phyloP scores from a whole-genome alignment of 2,113 vertebrate genomes.

The Scolopax mira region DNA sequence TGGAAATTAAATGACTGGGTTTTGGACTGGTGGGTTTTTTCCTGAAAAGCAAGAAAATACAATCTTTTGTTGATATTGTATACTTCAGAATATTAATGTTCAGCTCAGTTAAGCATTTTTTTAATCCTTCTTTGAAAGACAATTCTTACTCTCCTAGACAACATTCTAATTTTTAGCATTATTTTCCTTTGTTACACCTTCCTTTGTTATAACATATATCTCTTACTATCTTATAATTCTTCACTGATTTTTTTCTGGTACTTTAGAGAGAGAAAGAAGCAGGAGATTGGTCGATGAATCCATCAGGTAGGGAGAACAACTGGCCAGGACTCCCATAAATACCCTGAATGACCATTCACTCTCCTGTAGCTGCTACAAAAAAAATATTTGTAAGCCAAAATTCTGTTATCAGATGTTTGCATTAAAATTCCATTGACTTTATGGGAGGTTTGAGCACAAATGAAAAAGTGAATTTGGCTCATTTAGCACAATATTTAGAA shows the following conservation, averaged over 20 bases:
- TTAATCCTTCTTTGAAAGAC: background rate
- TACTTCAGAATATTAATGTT: background rate
- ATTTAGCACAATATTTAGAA: background rate
- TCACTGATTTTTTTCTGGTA: background rate
- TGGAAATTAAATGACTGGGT: background rate
- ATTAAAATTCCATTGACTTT: background rate
- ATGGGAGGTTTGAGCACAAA: background rate
- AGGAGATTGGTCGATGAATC: background rate
- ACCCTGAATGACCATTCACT: background rate
- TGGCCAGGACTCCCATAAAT: background rate
- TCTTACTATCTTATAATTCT: background rate
- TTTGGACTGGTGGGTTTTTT: fast-evolving
- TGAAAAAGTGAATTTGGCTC: background rate
- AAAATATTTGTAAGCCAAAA: background rate
- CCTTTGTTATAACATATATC: background rate
- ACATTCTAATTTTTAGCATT: background rate
- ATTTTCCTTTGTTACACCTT: background rate
- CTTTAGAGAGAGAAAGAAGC: background rate
- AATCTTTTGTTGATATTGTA: background rate
- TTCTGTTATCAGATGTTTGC: background rate
- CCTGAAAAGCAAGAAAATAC: background rate
- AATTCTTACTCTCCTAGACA: background rate
- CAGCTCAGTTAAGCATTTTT: background rate
- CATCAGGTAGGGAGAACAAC: background rate
- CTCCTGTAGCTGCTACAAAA: background rate